These are phyloP conservation scores for Barypeithes pellucidus DNA, from an alignment of 2,888 invertebrate species.

Conservation along the genomic window DNA sequence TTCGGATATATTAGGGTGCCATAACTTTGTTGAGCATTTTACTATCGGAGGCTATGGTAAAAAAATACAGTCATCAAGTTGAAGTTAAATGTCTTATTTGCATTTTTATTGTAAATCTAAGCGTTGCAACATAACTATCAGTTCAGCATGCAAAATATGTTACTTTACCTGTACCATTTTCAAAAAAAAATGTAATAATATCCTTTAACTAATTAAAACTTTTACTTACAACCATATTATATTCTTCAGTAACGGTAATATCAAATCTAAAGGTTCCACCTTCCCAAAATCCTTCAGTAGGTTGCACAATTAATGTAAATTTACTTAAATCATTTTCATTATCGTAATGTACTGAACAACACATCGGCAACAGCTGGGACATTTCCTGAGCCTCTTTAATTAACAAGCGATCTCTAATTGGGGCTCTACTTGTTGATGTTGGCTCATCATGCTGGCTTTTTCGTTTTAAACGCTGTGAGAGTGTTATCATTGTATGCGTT, in stretches of 20 bases:
- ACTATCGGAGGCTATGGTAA: slow-evolving; percentile 87
- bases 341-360: slow-evolving; percentile 86
- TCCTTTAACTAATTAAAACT: slow-evolving; percentile 1
- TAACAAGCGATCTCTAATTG: slow-evolving; percentile 84
- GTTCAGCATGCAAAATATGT: no score
- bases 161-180: no score
- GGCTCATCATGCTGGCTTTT: slow-evolving; percentile 70
- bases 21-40: slow-evolving; percentile 90
- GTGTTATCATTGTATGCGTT: slow-evolving; percentile 77
- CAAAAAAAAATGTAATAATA: slow-evolving; percentile 4
- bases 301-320: slow-evolving; percentile 84
- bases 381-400: slow-evolving; percentile 90
- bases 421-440: slow-evolving; percentile 73
- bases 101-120: no score
- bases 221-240: slow-evolving; percentile 92
- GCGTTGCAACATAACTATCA: no score
- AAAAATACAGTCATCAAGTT: background rate
- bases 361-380: slow-evolving; percentile 86
- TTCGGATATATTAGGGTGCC: slow-evolving; percentile 97
- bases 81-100: no score
- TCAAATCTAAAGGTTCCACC: slow-evolving; percentile 91
- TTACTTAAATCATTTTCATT: slow-evolving; percentile 88
- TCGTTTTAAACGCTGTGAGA: slow-evolving; percentile 82
- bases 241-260: slow-evolving; percentile 92
- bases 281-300: slow-evolving; percentile 91